Evolutionary conservation across 1,140 invertebrate genomes (phyloP), one percentile per base, ranked within the genome.

Genomic region (Dufourea novaeangliae): DNA sequence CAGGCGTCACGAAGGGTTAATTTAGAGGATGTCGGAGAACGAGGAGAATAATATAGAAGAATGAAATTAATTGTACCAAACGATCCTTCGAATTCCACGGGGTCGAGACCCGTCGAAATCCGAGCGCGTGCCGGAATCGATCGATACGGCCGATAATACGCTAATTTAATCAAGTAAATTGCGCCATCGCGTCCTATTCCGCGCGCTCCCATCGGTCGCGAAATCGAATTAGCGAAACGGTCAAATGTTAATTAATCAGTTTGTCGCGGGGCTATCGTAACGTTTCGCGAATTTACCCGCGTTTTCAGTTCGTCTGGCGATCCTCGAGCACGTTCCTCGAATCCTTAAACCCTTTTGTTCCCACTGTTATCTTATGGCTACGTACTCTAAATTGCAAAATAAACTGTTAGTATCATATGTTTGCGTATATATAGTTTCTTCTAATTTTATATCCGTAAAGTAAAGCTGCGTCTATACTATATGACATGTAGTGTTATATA

Each of bases 161-260:
- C 52, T 83, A 83, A 84, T 84, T 83, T 68, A 83, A 84, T 84
- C 76, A 70, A 66, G 59, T 61, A 44, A 75, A 71, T 82, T 64
- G 71, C 54, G 41, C 29, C 32, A 20, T 22, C 46, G 22, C 54
- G 59, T 46, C 1, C 69, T 59, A 62, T 46, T 67, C 37, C 34
- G n/a, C 29, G 22, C 32, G 64, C 50, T 61, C 11, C 29, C 22
- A 32, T 32, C 56, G 41, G 22, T 29, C 20, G 27, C 17, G 44
- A 22, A 75, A 57, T 70, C 57, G 57, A 76, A 77, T 79, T 71
- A 67, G 20, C 52, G 25, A 50, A 68, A 77, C 25, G 56, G 74
- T 82, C 41, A 39, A 66, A 50, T 39, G 52, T 80, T 64, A 77
- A 77, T 70, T 78, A 73, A 78, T 73, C 76, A 25, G 61, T 78